phyloP scores from a whole-genome alignment of 2,888 invertebrate genomes.

The Onthophagus sagittarius region DNA sequence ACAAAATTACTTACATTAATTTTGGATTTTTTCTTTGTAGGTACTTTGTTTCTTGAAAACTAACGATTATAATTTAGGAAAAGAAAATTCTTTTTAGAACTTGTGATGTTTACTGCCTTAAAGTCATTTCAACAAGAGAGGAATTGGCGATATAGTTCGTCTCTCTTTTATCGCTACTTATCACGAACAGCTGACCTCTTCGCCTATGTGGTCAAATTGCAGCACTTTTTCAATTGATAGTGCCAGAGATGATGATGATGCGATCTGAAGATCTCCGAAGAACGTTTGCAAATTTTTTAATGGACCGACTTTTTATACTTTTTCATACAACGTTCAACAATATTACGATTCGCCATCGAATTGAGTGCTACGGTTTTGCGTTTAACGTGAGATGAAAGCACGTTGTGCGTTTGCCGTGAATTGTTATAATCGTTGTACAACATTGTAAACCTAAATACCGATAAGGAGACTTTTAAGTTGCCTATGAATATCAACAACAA shows the following conservation, averaged over 20 bases:
- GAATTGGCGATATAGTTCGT: constrained; percentile 21
- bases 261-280: neutral
- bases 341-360: neutral
- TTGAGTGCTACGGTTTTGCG: neutral
- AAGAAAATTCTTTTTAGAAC: neutral
- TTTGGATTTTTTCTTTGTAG: no score
- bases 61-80: no score
- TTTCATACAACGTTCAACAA: neutral
- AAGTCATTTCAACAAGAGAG: constrained; percentile 20
- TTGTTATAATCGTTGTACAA: neutral
- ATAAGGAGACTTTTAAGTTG: neutral
- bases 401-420: no score
- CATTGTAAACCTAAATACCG: neutral
- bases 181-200: constrained; percentile 20
- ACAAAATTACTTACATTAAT: neutral
- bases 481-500: neutral
- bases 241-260: neutral
- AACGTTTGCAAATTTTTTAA: neutral
- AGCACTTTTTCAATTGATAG: constrained; percentile 16
- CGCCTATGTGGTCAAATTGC: constrained; percentile 22
- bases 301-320: neutral
- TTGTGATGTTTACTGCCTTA: neutral
- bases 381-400: neutral
- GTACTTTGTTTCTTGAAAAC: no score
- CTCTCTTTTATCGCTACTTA: constrained; percentile 23